These are phyloP conservation scores for Paracentrotus lividus DNA, from an alignment of 53 echinoderm and acorn worm species.

Conservation along the genomic window DNA sequence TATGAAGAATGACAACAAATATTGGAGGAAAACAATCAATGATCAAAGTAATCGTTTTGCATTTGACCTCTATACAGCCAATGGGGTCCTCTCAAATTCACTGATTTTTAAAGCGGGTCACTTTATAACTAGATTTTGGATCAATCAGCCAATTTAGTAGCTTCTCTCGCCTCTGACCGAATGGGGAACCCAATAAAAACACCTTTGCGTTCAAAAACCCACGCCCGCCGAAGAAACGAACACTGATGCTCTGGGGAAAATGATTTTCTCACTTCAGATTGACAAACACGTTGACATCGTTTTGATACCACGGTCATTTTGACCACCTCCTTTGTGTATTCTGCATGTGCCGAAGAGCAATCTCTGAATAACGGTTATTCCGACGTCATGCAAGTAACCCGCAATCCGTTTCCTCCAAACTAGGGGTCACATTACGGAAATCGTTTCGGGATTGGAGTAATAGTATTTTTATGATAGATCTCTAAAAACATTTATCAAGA, in stretches of 20 bases:
- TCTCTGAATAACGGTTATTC: too few species aligned
- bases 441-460: too few species aligned
- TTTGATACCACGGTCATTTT: too few species aligned
- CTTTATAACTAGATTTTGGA: constrained; percentile 22
- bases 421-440: too few species aligned
- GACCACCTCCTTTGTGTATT: too few species aligned
- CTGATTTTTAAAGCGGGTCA: constrained; percentile 1
- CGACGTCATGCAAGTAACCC: too few species aligned
- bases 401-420: too few species aligned
- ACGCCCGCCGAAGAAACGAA: neutral
- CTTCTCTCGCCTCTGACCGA: constrained; percentile 23
- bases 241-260: neutral
- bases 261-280: neutral
- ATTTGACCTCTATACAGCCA: neutral
- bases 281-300: too few species aligned
- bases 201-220: neutral
- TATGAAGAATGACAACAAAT: too few species aligned
- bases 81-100: neutral
- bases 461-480: too few species aligned
- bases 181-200: neutral
- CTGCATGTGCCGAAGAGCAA: too few species aligned
- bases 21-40: neutral
- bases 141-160: constrained; percentile 27
- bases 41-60: neutral
- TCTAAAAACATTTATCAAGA: too few species aligned